Percentiles rank a stretch among this genome's conserved stretches.
Evolutionary conservation across 2,797 vertebrate genomes (phyloP).

Genomic region (Eulemur mongoz): DNA sequence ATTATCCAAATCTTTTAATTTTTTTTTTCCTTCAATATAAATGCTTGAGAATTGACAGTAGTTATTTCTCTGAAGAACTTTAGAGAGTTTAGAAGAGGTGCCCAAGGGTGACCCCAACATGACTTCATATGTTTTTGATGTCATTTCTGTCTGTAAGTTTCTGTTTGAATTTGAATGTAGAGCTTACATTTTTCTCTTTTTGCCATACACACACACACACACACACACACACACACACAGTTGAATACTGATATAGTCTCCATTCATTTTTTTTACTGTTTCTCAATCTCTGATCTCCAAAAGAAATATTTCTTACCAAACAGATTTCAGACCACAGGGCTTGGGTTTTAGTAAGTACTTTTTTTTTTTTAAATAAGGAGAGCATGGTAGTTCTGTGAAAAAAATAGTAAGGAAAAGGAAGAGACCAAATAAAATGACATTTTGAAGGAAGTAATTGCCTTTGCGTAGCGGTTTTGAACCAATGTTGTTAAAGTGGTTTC

Average conservation of each 20-base stretch:
- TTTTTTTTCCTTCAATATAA: not conserved
- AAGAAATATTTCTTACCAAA: constrained; percentile 72
- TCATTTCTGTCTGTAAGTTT: constrained; percentile 63
- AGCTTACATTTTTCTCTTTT: constrained; percentile 76
- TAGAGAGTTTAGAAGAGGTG: not conserved
- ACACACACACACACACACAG: not conserved
- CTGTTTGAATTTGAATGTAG: constrained; percentile 70
- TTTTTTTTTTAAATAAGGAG: constrained; percentile 7
- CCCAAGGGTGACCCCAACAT: not conserved
- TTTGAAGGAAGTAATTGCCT: constrained; percentile 47
- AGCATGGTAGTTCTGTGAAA: not conserved
- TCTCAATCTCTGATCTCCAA: constrained; percentile 67
- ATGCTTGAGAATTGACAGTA: not conserved
- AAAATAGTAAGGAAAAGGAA: not conserved
- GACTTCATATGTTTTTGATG: constrained; percentile 40
- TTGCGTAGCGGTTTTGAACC: constrained; percentile 24
- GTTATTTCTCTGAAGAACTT: not conserved
- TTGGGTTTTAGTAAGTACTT: constrained; percentile 15
- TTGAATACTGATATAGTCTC: constrained; percentile 71
- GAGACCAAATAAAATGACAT: constrained; percentile 27
- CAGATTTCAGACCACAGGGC: constrained; percentile 69
- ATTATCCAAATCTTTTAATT: not conserved
- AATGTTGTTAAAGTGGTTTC: not conserved
- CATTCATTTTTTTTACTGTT: constrained; percentile 45
- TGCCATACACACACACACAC: constrained; percentile 13